These are phyloP conservation scores for Myripristis jacobus DNA, from an alignment of 2,797 vertebrate genomes.

Conservation along the genomic window DNA sequence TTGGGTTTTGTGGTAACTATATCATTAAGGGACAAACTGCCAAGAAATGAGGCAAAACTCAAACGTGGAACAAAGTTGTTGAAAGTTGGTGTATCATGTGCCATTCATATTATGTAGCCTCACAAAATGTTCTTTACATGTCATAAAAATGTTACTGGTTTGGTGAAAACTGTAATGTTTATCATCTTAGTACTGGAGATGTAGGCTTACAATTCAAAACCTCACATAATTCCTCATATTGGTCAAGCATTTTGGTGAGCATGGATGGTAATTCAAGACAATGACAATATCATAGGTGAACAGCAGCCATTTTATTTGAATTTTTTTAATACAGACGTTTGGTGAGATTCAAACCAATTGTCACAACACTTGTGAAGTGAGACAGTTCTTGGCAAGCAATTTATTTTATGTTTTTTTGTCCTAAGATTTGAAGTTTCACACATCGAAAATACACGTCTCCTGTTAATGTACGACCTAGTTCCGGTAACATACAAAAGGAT, in stretches of 20 bases:
- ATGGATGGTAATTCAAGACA: background rate
- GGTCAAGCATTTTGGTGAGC: background rate
- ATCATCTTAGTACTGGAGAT: too few species aligned
- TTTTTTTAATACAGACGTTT: constrained; percentile 60
- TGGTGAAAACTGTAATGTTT: too few species aligned
- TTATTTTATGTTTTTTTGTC: background rate
- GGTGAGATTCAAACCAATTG: constrained; percentile 44
- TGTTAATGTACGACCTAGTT: constrained; percentile 40
- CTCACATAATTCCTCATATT: too few species aligned
- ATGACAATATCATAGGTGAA: constrained; percentile 50
- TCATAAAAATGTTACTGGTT: too few species aligned
- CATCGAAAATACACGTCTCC: constrained; percentile 75
- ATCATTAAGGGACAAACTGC: constrained; percentile 10
- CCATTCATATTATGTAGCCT: too few species aligned
- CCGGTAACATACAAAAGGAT: constrained; percentile 76
- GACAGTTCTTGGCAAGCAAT: constrained; percentile 26
- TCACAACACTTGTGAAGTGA: constrained; percentile 43
- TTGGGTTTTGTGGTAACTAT: constrained; percentile 45
- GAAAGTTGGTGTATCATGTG: too few species aligned
- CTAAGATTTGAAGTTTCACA: constrained; percentile 29
- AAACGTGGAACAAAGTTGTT: background rate
- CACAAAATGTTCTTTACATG: too few species aligned
- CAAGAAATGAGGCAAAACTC: background rate
- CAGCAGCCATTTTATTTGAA: constrained; percentile 77
- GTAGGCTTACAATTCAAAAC: too few species aligned